A percentile compares a stretch with the other conserved stretches of the same genome.
phyloP scores from a whole-genome alignment of 2,888 invertebrate genomes.

The Merodon equestris region DNA sequence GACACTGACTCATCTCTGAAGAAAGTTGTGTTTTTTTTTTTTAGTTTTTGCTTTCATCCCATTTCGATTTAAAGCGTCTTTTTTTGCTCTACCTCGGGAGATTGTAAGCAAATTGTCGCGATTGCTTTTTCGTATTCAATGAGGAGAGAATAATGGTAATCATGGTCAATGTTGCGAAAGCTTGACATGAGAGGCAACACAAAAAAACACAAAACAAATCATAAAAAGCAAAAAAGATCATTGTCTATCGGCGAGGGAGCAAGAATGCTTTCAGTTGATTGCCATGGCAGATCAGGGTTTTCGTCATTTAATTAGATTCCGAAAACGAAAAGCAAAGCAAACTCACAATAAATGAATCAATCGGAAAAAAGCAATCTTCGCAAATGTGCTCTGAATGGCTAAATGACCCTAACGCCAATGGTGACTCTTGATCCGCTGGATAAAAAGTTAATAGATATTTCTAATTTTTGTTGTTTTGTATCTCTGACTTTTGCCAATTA shows the following conservation, averaged over 20 bases:
- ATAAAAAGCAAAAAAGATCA: conserved; percentile 1
- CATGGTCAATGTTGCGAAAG: conserved; percentile 38
- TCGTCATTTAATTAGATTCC: conserved; percentile 25
- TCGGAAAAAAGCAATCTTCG: not conserved
- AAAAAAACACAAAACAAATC: not conserved
- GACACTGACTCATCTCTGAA: conserved; percentile 35
- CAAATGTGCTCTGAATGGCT: not conserved
- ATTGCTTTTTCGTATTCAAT: conserved; percentile 28
- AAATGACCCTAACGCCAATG: no score
- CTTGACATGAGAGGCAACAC: no score
- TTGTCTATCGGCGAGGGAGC: not conserved
- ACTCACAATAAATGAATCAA: conserved; percentile 40
- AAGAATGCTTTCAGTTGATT: conserved; percentile 10
- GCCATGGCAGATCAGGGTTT: conserved; percentile 20
- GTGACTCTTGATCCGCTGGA: no score
- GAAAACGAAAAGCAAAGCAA: not conserved
- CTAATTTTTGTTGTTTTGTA: conserved; percentile 2
- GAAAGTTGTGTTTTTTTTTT: conserved; percentile 23
- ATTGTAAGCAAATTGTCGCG: conserved; percentile 22
- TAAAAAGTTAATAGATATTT: no score
- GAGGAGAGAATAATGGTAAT: conserved; percentile 15
- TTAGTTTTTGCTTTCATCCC: not conserved
- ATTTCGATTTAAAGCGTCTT: no score
- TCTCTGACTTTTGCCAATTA: conserved; percentile 36
- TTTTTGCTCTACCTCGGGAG: no score